phyloP scores from a whole-genome alignment of 2,888 invertebrate species.

The Epirrhoe tristata region DNA sequence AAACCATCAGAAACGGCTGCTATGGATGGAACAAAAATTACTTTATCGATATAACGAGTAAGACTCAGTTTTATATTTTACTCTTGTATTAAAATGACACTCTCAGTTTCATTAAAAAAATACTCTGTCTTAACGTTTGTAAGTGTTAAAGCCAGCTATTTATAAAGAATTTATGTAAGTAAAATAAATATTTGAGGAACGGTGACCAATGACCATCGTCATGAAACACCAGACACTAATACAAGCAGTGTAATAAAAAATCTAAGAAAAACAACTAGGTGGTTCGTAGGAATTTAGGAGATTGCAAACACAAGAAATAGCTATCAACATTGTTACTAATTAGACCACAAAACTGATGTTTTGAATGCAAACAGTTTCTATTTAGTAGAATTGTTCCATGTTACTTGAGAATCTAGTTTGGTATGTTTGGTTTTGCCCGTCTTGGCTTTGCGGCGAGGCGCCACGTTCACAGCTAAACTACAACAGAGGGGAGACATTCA shows the following conservation, averaged over 20 bases:
- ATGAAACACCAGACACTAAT: too few relatives aligned
- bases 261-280: too few relatives aligned
- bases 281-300: too few relatives aligned
- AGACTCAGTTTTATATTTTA: background rate
- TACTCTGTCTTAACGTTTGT: too few relatives aligned
- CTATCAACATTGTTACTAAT: constrained; percentile 10
- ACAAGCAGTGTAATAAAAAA: too few relatives aligned
- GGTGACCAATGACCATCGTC: too few relatives aligned
- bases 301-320: background rate
- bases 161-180: too few relatives aligned
- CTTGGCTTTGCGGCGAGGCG: constrained; percentile 26
- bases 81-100: too few relatives aligned
- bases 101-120: too few relatives aligned
- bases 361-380: constrained; percentile 16
- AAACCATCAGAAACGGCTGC: background rate
- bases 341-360: constrained; percentile 18
- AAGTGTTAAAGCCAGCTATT: too few relatives aligned
- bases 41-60: background rate
- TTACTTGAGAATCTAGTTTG: constrained; percentile 30
- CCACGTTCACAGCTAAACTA: constrained; percentile 23
- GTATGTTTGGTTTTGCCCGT: constrained; percentile 28
- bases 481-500: background rate
- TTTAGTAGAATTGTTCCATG: constrained; percentile 26
- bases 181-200: too few relatives aligned
- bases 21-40: background rate